Evolutionary conservation across 1,140 invertebrate genomes (phyloP).

Genomic region (Bombus picipes): DNA sequence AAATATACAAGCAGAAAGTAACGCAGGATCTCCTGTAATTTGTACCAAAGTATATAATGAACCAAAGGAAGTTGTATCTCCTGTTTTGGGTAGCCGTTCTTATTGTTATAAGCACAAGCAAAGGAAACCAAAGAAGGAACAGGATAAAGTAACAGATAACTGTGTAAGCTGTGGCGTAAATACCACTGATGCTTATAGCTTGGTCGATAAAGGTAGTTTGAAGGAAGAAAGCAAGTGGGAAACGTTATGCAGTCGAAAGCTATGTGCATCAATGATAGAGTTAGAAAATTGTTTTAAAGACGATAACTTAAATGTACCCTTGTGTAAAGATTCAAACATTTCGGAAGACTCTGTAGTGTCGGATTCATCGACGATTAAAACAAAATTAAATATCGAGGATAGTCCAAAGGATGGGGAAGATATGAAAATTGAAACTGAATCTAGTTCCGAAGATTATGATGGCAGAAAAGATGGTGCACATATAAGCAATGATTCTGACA

Average conservation of each 20-base stretch:
- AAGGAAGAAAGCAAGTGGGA: background rate
- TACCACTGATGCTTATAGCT: background rate
- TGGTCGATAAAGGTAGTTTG: background rate
- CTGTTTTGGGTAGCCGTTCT: background rate
- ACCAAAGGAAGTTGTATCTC: background rate
- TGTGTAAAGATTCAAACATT: background rate
- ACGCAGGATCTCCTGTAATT: background rate
- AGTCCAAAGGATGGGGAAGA: background rate
- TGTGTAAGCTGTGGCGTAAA: background rate
- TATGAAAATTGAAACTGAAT: constrained; percentile 32
- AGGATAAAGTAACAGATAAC: too few relatives aligned
- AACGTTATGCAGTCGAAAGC: background rate
- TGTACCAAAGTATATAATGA: background rate
- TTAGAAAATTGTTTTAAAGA: background rate
- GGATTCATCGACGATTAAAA: background rate
- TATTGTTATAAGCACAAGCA: background rate
- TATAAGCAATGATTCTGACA: constrained; percentile 42
- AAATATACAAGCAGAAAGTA: background rate
- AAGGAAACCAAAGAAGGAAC: background rate
- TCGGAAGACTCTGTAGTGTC: background rate
- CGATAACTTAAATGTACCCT: background rate
- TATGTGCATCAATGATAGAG: too few relatives aligned
- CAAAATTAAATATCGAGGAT: constrained; percentile 10
- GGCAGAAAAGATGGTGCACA: constrained; percentile 1
- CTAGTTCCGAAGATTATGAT: background rate